Evolutionary conservation across 2,797 vertebrate species (phyloP).

Genomic region (Gephyroberyx darwinii): DNA sequence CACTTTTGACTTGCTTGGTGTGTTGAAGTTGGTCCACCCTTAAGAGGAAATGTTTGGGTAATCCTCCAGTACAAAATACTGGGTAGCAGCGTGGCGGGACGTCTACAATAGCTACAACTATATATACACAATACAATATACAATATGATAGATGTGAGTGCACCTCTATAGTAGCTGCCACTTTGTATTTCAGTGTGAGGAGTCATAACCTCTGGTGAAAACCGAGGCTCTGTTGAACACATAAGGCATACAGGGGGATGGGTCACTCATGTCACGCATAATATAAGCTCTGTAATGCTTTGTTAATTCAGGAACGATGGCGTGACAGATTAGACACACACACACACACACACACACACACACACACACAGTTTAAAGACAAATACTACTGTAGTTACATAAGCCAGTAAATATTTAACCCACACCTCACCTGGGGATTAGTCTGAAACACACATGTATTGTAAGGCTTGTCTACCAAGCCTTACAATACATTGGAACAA

Average conservation of each 20-base stretch:
- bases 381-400: slow-evolving; percentile 23
- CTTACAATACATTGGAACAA: no score
- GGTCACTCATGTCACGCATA: slow-evolving; percentile 45
- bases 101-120: background rate
- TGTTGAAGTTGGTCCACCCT: background rate
- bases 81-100: background rate
- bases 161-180: background rate
- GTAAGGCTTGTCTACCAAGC: no score
- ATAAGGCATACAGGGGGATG: slow-evolving; percentile 36
- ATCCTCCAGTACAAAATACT: no score
- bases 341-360: slow-evolving; percentile 11
- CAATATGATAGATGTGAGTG: background rate
- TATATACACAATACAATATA: background rate
- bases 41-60: background rate
- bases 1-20: no score
- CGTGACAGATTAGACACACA: slow-evolving; percentile 48
- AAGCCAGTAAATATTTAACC: slow-evolving; percentile 14
- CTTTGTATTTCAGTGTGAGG: background rate
- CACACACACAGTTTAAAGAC: slow-evolving; percentile 1
- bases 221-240: slow-evolving; percentile 36
- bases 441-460: background rate
- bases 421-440: slow-evolving; percentile 1
- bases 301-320: slow-evolving; percentile 42
- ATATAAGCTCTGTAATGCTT: slow-evolving; percentile 41
- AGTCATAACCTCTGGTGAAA: slow-evolving; percentile 26